Evolutionary conservation across 2,113 vertebrate genomes (phyloP).

Genomic region (Halcyon malimbica): DNA sequence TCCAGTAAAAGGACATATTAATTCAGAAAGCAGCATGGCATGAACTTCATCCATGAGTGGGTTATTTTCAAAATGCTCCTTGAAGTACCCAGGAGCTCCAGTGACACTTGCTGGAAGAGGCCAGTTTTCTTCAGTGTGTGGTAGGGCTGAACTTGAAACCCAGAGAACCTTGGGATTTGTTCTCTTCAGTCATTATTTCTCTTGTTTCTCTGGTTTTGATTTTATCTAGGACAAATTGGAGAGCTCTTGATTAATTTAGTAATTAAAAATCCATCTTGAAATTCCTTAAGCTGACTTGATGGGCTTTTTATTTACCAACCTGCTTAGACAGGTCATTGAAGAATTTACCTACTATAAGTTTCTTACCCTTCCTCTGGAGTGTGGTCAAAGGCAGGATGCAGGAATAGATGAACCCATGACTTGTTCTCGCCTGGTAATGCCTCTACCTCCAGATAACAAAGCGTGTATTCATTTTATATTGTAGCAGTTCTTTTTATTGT

Average conservation of each 20-base stretch:
- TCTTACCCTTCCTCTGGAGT: neutral
- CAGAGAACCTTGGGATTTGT: accelerated
- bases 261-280: neutral
- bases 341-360: neutral
- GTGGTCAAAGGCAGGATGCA: neutral
- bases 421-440: neutral
- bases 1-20: neutral
- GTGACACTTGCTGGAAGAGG: neutral
- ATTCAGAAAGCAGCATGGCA: neutral
- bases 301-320: neutral
- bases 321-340: neutral
- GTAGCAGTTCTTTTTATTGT: conserved; percentile 19
- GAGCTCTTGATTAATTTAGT: neutral
- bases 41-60: neutral
- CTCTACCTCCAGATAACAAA: conserved; percentile 9
- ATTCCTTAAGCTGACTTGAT: neutral
- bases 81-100: neutral
- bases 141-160: neutral
- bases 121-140: neutral
- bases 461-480: neutral
- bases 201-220: neutral
- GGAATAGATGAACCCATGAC: accelerated
- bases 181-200: neutral
- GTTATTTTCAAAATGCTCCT: neutral
- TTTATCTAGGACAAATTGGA: neutral